Percentiles rank a stretch among this genome's conserved stretches.
Conservation (phyloP, 2,113 vertebrate species). For the Tichodroma muraria region DNA sequence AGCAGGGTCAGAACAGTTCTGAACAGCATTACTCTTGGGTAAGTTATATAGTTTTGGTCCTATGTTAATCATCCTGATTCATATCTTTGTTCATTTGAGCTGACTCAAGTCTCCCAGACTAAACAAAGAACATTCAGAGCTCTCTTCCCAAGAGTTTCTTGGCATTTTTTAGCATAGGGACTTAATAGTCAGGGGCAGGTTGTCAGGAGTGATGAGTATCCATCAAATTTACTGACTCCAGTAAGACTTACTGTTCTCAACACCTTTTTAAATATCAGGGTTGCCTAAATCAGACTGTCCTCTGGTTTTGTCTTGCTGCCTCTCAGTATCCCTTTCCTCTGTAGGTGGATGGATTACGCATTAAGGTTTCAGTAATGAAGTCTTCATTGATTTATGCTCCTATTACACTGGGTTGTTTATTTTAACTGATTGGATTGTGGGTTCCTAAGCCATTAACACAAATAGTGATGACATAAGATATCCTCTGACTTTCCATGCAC, state of each 20-base stretch:
- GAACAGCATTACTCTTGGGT: not conserved
- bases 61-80: not conserved
- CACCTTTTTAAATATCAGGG: constrained; percentile 22
- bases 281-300: constrained; percentile 14
- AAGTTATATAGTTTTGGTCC: not conserved
- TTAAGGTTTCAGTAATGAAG: constrained; percentile 64
- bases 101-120: not conserved
- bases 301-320: constrained; percentile 47
- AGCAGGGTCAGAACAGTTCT: not conserved
- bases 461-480: constrained; percentile 59
- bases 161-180: not conserved
- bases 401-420: constrained; percentile 62
- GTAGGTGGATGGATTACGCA: constrained; percentile 61
- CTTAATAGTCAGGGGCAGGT: not conserved
- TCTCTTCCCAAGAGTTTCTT: not conserved
- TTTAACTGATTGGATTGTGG: constrained; percentile 63
- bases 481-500: not conserved
- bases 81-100: not conserved
- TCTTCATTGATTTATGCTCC: constrained; percentile 65
- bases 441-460: constrained; percentile 65
- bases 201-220: not conserved
- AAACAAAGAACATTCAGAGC: not conserved
- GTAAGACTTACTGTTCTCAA: not conserved
- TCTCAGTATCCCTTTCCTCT: constrained; percentile 47
- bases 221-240: constrained; percentile 3